These are phyloP conservation scores for Collichthys lucidus DNA, from an alignment of 2,113 vertebrate genomes.

Conservation along the genomic window DNA sequence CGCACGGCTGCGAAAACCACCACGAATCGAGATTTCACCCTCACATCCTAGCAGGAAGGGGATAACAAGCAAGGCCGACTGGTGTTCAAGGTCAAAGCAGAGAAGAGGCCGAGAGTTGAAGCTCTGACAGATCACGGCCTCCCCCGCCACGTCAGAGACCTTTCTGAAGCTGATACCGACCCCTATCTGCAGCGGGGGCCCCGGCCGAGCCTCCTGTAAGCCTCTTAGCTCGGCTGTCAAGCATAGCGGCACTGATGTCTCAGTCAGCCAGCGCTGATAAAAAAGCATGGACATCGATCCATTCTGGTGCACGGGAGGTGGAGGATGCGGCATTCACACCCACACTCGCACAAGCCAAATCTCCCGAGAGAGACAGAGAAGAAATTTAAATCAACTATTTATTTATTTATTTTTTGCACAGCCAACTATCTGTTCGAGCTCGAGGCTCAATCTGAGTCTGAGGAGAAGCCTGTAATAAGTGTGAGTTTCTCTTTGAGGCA, in stretches of 20 bases:
- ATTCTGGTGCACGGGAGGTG: slow-evolving; percentile 11
- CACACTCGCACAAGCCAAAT: neutral
- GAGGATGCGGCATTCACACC: neutral
- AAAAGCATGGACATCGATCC: slow-evolving; percentile 43
- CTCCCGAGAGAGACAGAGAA: neutral
- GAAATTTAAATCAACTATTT: slow-evolving; percentile 13
- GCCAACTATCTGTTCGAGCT: slow-evolving; percentile 22
- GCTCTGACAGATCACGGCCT: slow-evolving; percentile 9
- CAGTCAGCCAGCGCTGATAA: slow-evolving; percentile 42
- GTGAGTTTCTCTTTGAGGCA: slow-evolving; percentile 53
- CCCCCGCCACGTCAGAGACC: neutral
- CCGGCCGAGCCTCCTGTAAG: slow-evolving; percentile 44
- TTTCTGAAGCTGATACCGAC: neutral
- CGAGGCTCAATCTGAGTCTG: slow-evolving; percentile 28
- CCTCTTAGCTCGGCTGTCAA: slow-evolving; percentile 59
- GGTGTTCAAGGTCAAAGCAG: slow-evolving; percentile 43
- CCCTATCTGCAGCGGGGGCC: slow-evolving; percentile 19
- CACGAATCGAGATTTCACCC: neutral
- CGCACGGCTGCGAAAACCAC: neutral
- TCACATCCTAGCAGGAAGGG: neutral
- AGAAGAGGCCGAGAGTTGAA: neutral
- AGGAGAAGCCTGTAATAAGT: slow-evolving; percentile 33
- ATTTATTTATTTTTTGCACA: neutral
- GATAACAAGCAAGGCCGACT: slow-evolving; percentile 29
- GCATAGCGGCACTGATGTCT: slow-evolving; percentile 58